Conservation (phyloP, 2,797 vertebrate species). For the Coluber constrictor region DNA sequence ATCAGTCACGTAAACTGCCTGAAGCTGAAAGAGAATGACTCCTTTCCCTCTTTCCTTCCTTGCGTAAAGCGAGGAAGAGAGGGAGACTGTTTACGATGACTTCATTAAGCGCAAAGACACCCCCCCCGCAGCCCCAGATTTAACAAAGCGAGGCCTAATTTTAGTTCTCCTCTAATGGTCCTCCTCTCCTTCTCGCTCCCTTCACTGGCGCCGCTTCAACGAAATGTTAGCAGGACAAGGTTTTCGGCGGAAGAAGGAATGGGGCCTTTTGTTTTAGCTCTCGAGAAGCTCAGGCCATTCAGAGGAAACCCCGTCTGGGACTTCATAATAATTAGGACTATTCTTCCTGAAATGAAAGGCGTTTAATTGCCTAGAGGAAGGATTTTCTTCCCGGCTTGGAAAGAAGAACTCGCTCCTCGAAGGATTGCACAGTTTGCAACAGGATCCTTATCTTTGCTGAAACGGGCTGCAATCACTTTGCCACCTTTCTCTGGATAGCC, state of each 20-base stretch:
- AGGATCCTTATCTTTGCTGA: background rate
- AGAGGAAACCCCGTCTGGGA: constrained; percentile 55
- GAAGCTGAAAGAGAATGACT: background rate
- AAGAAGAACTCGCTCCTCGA: constrained; percentile 38
- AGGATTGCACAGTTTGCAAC: constrained; percentile 28
- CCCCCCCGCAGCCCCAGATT: constrained; percentile 15
- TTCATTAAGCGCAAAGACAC: constrained; percentile 25
- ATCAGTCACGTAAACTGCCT: constrained; percentile 17
- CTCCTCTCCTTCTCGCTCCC: background rate
- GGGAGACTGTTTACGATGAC: constrained; percentile 13
- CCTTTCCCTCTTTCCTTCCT: background rate
- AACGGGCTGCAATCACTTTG: background rate
- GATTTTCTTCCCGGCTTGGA: constrained; percentile 30
- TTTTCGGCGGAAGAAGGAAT: constrained; percentile 52
- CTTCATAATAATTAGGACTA: constrained; percentile 30
- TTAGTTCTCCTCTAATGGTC: background rate
- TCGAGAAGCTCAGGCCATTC: constrained; percentile 42
- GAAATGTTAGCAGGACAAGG: constrained; percentile 45
- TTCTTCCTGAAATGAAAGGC: constrained; percentile 6
- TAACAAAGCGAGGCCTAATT: constrained; percentile 15
- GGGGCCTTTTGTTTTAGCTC: background rate
- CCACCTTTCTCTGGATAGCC: background rate
- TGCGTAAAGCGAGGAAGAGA: background rate
- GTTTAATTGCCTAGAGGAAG: constrained; percentile 39
- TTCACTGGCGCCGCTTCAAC: constrained; percentile 53